Evolutionary conservation across 2,113 vertebrate genomes (phyloP).

Genomic region (Plotosus lineatus): DNA sequence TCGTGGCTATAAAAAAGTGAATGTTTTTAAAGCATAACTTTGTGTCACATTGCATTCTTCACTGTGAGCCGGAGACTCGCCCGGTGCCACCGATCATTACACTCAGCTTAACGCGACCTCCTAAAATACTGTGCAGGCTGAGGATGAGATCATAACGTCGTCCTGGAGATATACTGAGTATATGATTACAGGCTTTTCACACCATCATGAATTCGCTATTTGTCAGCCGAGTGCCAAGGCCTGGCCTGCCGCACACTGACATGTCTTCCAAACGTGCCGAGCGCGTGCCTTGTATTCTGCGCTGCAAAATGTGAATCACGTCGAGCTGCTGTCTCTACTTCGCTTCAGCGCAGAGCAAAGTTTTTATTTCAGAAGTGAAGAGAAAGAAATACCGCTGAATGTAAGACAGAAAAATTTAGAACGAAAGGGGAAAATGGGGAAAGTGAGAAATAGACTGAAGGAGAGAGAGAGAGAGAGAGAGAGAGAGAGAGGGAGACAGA

Average conservation of each 20-base stretch:
- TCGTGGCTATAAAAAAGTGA: background rate
- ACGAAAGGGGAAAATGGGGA: background rate
- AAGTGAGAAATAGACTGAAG: too few relatives aligned
- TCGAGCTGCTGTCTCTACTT: background rate
- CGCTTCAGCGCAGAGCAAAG: conserved; percentile 3
- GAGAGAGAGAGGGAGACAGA: too few relatives aligned
- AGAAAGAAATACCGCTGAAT: background rate
- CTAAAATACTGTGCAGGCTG: conserved; percentile 63
- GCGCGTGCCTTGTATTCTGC: background rate
- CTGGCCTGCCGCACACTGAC: conserved; percentile 52
- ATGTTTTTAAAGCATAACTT: background rate
- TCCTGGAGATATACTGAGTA: conserved; percentile 51
- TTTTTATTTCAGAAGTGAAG: conserved; percentile 11
- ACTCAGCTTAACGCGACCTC: conserved; percentile 59
- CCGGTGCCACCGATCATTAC: conserved; percentile 66
- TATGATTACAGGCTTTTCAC: conserved; percentile 73
- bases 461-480: background rate
- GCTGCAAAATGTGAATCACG: conserved; percentile 5
- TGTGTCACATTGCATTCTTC: conserved; percentile 51
- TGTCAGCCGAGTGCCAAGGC: conserved; percentile 68
- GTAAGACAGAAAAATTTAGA: background rate
- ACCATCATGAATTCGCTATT: conserved; percentile 68
- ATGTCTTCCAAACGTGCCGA: conserved; percentile 24
- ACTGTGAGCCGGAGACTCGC: conserved; percentile 48
- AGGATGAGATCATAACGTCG: conserved; percentile 67